Percentiles rank a stretch among this genome's conserved stretches.
These are phyloP conservation scores for Cyanistes caeruleus DNA, from an alignment of 2,113 vertebrate genomes.

Conservation along the genomic window DNA sequence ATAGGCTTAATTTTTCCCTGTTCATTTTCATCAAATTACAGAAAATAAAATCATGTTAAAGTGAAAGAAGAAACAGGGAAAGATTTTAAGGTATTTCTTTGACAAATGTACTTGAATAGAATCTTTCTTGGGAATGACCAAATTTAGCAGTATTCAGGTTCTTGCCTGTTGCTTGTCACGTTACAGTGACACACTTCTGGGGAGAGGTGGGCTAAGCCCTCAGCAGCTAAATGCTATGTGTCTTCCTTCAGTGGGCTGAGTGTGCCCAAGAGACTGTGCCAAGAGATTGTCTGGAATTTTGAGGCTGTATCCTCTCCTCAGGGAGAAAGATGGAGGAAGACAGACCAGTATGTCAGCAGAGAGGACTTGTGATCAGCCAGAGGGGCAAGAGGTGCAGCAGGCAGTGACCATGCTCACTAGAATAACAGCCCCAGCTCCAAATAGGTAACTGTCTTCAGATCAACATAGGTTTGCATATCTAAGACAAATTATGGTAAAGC, in stretches of 20 bases:
- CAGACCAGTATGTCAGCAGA: not conserved
- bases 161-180: not conserved
- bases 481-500: not conserved
- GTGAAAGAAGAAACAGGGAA: not conserved
- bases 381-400: not conserved
- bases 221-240: not conserved
- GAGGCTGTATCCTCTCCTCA: not conserved
- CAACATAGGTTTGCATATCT: not conserved
- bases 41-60: not conserved
- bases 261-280: not conserved
- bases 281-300: not conserved
- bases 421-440: not conserved
- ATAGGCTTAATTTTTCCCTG: not conserved
- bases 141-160: not conserved
- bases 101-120: not conserved
- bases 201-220: not conserved
- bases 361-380: not conserved
- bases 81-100: not conserved
- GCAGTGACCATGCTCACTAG: not conserved
- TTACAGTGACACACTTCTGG: accelerated
- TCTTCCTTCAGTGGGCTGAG: not conserved
- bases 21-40: not conserved
- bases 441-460: not conserved
- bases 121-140: not conserved
- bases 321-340: not conserved